These are phyloP conservation scores for Tachystola acroxantha DNA, from an alignment of 2,888 invertebrate genomes.

Conservation along the genomic window DNA sequence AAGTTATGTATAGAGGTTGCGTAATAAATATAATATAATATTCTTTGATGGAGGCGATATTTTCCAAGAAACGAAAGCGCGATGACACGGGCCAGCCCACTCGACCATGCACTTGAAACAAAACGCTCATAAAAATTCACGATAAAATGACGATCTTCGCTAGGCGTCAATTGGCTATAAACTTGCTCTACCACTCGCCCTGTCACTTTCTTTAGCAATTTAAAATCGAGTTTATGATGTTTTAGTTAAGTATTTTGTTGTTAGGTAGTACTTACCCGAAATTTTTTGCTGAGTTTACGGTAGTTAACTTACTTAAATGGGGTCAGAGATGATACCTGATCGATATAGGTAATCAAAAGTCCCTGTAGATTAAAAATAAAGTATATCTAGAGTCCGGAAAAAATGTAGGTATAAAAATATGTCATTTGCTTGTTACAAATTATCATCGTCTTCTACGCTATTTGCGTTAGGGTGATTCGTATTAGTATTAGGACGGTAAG, in stretches of 20 bases:
- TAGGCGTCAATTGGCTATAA: slow-evolving; percentile 24
- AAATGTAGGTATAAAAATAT: too few relatives aligned
- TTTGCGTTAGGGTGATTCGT: too few relatives aligned
- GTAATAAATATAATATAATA: too few relatives aligned
- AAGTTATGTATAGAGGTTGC: neutral
- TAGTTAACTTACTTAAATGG: too few relatives aligned
- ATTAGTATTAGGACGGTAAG: too few relatives aligned
- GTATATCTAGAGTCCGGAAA: too few relatives aligned
- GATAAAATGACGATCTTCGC: slow-evolving; percentile 18
- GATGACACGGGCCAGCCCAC: slow-evolving; percentile 9
- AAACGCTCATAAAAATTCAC: slow-evolving; percentile 11
- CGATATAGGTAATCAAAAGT: too few relatives aligned
- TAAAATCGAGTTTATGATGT: slow-evolving; percentile 26
- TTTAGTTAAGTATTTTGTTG: slow-evolving; percentile 17
- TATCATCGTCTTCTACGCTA: too few relatives aligned
- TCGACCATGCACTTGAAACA: slow-evolving; percentile 2
- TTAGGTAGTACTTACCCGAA: too few relatives aligned
- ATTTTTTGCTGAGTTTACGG: slow-evolving; percentile 6
- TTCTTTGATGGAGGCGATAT: slow-evolving; percentile 17
- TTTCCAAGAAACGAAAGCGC: slow-evolving; percentile 25
- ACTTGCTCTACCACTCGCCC: slow-evolving; percentile 17
- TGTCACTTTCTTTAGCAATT: slow-evolving; percentile 30
- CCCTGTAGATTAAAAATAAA: too few relatives aligned
- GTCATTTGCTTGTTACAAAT: too few relatives aligned
- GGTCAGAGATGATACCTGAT: too few relatives aligned